Evolutionary conservation across 1,140 invertebrate species (phyloP).

Genomic region (Periplaneta americana): DNA sequence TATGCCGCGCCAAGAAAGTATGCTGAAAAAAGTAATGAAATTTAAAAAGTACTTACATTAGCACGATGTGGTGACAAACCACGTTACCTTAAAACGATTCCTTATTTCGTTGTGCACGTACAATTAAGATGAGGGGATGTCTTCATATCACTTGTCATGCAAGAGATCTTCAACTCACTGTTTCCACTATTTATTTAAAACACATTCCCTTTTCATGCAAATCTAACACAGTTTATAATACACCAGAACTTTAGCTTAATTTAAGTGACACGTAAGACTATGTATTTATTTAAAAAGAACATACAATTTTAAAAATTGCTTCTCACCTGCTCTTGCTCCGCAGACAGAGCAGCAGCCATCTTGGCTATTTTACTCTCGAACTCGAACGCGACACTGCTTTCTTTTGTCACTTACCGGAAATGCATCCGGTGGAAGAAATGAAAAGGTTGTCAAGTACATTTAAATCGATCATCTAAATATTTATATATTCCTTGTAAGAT

Average conservation of each 20-base stretch:
- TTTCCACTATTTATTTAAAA: not conserved
- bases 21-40: not conserved
- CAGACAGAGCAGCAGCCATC: conserved; percentile 61
- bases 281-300: conserved; percentile 7
- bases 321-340: conserved; percentile 64
- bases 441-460: not conserved
- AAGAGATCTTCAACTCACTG: not conserved
- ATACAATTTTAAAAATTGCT: conserved; percentile 26
- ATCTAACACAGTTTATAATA: not conserved
- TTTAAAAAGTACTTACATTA: not conserved
- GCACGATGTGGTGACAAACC: not conserved
- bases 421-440: not conserved
- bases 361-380: conserved; percentile 29
- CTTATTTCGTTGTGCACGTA: not conserved
- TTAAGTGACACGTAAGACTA: conserved; percentile 8
- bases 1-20: not conserved
- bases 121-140: not conserved
- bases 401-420: not conserved
- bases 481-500: too few species aligned
- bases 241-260: not conserved
- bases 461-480: too few species aligned
- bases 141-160: not conserved
- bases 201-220: not conserved
- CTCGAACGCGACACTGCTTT: not conserved
- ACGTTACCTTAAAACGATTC: not conserved